Conservation (phyloP, 2,888 invertebrate genomes). For the Diabrotica balteata region DNA sequence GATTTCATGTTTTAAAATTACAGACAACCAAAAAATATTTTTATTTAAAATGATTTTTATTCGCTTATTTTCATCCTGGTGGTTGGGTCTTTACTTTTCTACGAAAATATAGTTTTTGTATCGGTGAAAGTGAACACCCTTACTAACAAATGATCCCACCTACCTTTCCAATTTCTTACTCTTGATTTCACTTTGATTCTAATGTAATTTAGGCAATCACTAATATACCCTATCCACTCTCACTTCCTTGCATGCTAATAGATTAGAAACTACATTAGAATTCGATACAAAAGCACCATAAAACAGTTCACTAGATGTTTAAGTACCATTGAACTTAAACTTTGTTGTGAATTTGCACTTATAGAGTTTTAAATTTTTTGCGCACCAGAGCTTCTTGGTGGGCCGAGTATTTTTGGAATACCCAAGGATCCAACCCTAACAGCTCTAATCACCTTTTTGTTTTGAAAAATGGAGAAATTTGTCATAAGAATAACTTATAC, state of each 20-base stretch:
- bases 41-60: too few relatives aligned
- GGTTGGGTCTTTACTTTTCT: slow-evolving; percentile 41
- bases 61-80: slow-evolving; percentile 32
- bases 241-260: slow-evolving; percentile 42
- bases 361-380: slow-evolving; percentile 36
- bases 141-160: slow-evolving; percentile 32
- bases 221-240: slow-evolving; percentile 30
- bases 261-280: slow-evolving; percentile 26
- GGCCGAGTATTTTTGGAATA: slow-evolving; percentile 59
- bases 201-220: slow-evolving; percentile 13
- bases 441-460: slow-evolving; percentile 39
- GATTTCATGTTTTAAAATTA: too few relatives aligned
- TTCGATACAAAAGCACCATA: slow-evolving; percentile 26
- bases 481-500: too few relatives aligned
- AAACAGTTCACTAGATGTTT: slow-evolving; percentile 39
- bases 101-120: slow-evolving; percentile 30
- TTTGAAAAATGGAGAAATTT: background rate
- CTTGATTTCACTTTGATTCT: slow-evolving; percentile 23
- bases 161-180: slow-evolving; percentile 1
- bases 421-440: slow-evolving; percentile 53
- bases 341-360: slow-evolving; percentile 22
- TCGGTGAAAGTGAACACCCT: slow-evolving; percentile 18
- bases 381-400: slow-evolving; percentile 55
- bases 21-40: too few relatives aligned
- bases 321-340: slow-evolving; percentile 17